phyloP scores from a whole-genome alignment of 2,888 invertebrate species.

The Tholera decimalis region DNA sequence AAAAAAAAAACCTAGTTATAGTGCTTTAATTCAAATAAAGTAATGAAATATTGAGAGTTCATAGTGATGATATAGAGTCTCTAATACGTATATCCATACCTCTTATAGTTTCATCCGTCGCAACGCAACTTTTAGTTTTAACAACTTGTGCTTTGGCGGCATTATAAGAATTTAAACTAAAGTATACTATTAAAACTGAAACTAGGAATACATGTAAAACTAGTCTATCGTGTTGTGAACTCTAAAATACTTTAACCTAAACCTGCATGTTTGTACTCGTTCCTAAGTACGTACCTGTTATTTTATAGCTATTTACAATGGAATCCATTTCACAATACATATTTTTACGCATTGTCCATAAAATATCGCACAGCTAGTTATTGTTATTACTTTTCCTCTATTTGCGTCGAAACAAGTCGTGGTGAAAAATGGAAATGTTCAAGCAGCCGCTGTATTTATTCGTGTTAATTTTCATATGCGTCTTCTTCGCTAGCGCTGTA shows the following conservation, averaged over 20 bases:
- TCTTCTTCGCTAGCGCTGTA: conserved; percentile 72
- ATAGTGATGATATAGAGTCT: too few species aligned
- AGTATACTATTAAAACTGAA: conserved; percentile 18
- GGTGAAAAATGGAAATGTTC: conserved; percentile 36
- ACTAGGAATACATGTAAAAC: conserved; percentile 4
- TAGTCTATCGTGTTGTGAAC: background rate
- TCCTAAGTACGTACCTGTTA: background rate
- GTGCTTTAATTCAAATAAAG: too few species aligned
- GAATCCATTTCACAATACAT: conserved; percentile 40
- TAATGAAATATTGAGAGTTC: too few species aligned
- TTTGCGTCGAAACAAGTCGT: conserved; percentile 1
- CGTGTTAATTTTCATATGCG: conserved; percentile 42
- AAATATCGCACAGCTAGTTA: conserved; percentile 18
- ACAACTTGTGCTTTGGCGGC: background rate
- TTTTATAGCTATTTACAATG: conserved; percentile 27
- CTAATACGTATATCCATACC: conserved; percentile 34
- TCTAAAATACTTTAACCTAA: too few species aligned
- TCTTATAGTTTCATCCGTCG: conserved; percentile 23
- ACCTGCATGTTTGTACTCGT: background rate
- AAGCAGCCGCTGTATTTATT: conserved; percentile 43
- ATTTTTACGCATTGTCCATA: conserved; percentile 29
- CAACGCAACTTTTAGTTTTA: conserved; percentile 4
- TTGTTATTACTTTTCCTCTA: conserved; percentile 11
- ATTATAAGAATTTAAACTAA: conserved; percentile 9
- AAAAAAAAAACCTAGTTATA: too few species aligned